Percentiles rank a stretch among this genome's conserved stretches.
phyloP scores from a whole-genome alignment of 2,113 vertebrate species.

The Mormyrus iriodes region DNA sequence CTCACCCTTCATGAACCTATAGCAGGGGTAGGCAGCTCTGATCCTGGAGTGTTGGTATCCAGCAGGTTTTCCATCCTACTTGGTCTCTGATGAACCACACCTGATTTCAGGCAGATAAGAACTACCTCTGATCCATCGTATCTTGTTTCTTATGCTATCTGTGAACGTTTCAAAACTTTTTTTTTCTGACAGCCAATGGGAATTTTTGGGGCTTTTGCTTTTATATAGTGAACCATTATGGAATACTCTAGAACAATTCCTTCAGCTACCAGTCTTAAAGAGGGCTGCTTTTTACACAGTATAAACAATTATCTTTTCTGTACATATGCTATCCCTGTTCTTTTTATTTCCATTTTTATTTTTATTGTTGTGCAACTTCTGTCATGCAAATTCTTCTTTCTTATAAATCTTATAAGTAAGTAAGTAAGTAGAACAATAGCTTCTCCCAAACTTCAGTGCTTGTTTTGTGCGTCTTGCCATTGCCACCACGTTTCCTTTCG shows the following conservation, averaged over 20 bases:
- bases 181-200: not conserved
- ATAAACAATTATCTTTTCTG: slow-evolving; percentile 28
- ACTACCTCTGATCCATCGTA: not conserved
- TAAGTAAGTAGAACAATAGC: slow-evolving; percentile 81
- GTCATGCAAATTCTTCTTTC: slow-evolving; percentile 96
- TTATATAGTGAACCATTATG: not conserved
- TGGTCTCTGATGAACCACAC: not conserved
- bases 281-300: not conserved
- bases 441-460: slow-evolving; percentile 77
- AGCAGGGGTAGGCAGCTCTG: not conserved
- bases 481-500: slow-evolving; percentile 39
- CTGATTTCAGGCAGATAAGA: not conserved
- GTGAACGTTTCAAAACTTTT: not conserved
- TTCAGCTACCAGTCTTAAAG: slow-evolving; percentile 51
- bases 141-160: not conserved
- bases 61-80: not conserved
- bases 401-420: slow-evolving; percentile 97
- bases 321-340: slow-evolving; percentile 78
- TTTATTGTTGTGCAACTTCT: slow-evolving; percentile 95
- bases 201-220: slow-evolving; percentile 34
- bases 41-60: not conserved
- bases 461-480: slow-evolving; percentile 41
- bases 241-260: not conserved
- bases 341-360: slow-evolving; percentile 90
- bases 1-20: not conserved